Evolutionary conservation across 2,797 vertebrate species (phyloP).

Genomic region (Gallinago nigripennis): DNA sequence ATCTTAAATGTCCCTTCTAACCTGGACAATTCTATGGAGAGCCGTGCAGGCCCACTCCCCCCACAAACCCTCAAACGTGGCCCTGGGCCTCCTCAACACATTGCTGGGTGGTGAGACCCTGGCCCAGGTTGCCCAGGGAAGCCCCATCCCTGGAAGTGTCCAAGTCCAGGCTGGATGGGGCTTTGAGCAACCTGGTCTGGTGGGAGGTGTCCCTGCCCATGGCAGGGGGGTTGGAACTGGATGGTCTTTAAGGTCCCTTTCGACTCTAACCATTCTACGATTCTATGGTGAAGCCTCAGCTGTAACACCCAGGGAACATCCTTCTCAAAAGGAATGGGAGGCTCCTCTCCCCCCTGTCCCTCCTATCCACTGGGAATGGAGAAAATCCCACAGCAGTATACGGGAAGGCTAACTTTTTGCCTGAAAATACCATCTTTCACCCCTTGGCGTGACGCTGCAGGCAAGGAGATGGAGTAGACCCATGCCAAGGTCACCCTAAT

Average conservation of each 20-base stretch:
- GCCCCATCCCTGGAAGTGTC: not conserved
- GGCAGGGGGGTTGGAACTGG: too few species aligned
- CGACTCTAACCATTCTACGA: too few species aligned
- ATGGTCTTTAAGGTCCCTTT: too few species aligned
- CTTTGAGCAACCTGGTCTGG: too few species aligned
- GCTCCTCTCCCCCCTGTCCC: not conserved
- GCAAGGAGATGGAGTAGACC: rapidly evolving
- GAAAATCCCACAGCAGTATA: rapidly evolving
- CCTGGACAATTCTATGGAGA: not conserved
- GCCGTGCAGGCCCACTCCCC: not conserved
- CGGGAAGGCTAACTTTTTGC: not conserved
- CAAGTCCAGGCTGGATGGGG: not conserved
- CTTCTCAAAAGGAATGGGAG: not conserved
- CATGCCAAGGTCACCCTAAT: rapidly evolving
- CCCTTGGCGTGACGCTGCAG: rapidly evolving
- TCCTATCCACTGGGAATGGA: not conserved
- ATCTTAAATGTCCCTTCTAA: not conserved
- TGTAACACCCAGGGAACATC: rapidly evolving
- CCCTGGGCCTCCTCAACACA: not conserved
- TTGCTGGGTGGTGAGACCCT: not conserved
- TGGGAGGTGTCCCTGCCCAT: too few species aligned
- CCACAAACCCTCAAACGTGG: rapidly evolving
- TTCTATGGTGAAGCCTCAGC: rapidly evolving
- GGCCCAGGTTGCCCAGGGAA: not conserved
- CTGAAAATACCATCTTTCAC: not conserved